Base-by-base conservation (phyloP, 2,797 vertebrate species). In the Tadarida brasiliensis region DNA sequence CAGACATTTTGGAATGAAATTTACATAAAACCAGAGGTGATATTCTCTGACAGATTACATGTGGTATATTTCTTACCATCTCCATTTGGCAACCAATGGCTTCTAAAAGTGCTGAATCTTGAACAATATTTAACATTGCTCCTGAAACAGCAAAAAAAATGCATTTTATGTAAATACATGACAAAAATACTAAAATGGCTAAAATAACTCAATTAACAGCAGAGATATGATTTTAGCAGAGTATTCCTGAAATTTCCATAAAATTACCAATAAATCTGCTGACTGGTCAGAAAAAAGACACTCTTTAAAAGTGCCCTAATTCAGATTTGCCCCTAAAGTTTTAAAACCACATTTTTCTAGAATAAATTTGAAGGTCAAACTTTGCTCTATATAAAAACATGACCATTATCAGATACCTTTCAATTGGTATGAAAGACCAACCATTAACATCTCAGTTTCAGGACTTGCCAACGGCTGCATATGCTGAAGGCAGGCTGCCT, bases 91-190 rank as follows among this genome's bases (percentile, higher is more conserved):
- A 98, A 92, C 99, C 99, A 93, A 99, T 99, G 68, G 99, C 98
- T 98, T 99, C 99, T 44, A 99, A 97, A 95, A 99, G 98, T 82
- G 99, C 99, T 22, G 98, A 99, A 97, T 99, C 99, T 96, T 99
- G 99, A 90, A 99, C 99, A 95, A 99, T 99, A 98, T 99, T 99
- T 98, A 99, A 98, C 99, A 99, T 99, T 81, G 99, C 99, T 95
- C 99, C 99, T 99, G 96, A 22, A 98, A 94, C 44, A 98, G 81
- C 35, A 95, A 93, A 87, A 87, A 97, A 96, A 87, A 67, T 73
- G 24, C 2, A 81, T 80, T 82, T 95, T 68, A 91, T 73, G 93
- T 95, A 95, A 83, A 94, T 80, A 92, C 3, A 83, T 74, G 56
- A 65, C 26, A 96, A 95, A 19, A 94, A 73, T 35, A 94, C 10